phyloP scores from a whole-genome alignment of 2,113 vertebrate genomes.

The Anthoscopus minutus region DNA sequence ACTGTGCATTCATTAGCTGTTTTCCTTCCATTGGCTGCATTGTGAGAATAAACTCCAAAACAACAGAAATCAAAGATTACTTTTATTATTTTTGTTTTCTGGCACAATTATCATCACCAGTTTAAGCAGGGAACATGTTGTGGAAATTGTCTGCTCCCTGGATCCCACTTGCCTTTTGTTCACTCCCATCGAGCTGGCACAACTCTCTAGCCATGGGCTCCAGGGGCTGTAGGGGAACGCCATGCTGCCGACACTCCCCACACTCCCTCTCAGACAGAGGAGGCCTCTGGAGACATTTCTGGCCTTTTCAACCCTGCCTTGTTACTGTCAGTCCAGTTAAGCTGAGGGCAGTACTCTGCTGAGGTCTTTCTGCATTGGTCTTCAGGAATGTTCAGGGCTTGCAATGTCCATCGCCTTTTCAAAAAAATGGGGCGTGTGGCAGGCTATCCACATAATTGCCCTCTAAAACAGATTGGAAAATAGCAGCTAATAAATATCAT shows the following conservation, averaged over 20 bases:
- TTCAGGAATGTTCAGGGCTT: neutral
- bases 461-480: neutral
- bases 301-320: constrained; percentile 35
- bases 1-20: neutral
- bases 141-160: constrained; percentile 26
- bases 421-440: neutral
- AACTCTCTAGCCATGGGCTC: accelerated
- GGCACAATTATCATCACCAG: neutral
- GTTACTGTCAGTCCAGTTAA: neutral
- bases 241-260: neutral
- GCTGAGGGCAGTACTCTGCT: neutral
- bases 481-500: constrained; percentile 13
- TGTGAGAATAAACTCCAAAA: neutral
- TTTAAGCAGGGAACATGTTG: neutral
- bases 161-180: constrained; percentile 27
- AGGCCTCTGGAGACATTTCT: neutral
- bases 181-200: neutral
- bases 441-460: neutral
- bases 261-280: neutral
- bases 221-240: neutral
- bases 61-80: neutral
- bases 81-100: constrained; percentile 14
- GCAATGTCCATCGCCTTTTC: neutral
- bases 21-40: neutral
- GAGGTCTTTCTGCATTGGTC: neutral